Evolutionary conservation across 1,140 invertebrate genomes (phyloP).

Genomic region (Orussus abietinus): DNA sequence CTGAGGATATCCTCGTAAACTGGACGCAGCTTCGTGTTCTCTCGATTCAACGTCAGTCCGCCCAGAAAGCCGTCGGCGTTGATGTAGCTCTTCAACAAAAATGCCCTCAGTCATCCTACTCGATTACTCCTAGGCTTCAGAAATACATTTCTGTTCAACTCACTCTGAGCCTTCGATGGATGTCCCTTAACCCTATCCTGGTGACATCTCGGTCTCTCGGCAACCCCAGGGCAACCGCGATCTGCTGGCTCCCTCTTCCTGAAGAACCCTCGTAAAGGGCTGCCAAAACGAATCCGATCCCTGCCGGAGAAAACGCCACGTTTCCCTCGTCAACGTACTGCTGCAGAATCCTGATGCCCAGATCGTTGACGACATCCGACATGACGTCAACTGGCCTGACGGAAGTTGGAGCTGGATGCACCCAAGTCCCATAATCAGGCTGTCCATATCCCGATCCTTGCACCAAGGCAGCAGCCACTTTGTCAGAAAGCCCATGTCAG

Average conservation of each 20-base stretch:
- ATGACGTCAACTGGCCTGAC: slow-evolving; percentile 67
- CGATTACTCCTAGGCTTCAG: no score
- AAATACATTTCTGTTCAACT: no score
- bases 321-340: slow-evolving; percentile 64
- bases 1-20: slow-evolving; percentile 66
- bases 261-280: slow-evolving; percentile 73
- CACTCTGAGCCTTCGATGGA: slow-evolving; percentile 71
- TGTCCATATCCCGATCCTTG: no score
- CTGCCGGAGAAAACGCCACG: slow-evolving; percentile 79
- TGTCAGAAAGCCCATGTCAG: no score
- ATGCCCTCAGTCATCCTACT: no score
- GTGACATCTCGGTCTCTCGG: slow-evolving; percentile 67
- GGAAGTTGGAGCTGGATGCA: no score
- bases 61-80: slow-evolving; percentile 75
- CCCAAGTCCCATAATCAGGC: no score
- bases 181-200: slow-evolving; percentile 73
- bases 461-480: no score
- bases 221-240: slow-evolving; percentile 62
- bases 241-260: slow-evolving; percentile 65
- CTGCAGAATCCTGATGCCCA: slow-evolving; percentile 65
- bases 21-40: slow-evolving; percentile 66
- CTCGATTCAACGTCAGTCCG: slow-evolving; percentile 71
- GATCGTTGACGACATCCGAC: slow-evolving; percentile 73
- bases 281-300: slow-evolving; percentile 69
- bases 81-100: slow-evolving; percentile 69